These are phyloP conservation scores for Calidris pygmaea DNA, from an alignment of 2,113 vertebrate genomes.

Conservation along the genomic window DNA sequence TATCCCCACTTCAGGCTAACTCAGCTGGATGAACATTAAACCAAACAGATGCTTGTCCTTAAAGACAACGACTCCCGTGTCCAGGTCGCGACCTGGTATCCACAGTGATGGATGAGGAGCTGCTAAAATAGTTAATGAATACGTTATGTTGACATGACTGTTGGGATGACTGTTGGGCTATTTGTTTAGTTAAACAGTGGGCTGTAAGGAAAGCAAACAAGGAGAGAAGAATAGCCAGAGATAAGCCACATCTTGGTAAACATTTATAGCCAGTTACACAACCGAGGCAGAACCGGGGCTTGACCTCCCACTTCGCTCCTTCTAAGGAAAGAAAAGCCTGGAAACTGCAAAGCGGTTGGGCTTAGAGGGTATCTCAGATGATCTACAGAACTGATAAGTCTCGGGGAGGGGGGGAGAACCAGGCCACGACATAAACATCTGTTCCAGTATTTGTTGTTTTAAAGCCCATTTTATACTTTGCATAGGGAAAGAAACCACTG, in stretches of 20 bases:
- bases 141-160: not conserved
- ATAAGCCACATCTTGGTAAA: constrained; percentile 28
- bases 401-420: not conserved
- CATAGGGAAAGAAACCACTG: not conserved
- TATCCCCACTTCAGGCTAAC: not conserved
- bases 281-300: not conserved
- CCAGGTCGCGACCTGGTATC: not conserved
- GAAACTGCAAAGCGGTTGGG: not conserved
- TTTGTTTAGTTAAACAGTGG: constrained; percentile 7
- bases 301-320: not conserved
- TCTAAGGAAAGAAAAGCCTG: not conserved
- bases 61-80: not conserved
- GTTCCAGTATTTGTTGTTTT: not conserved
- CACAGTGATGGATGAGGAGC: constrained; percentile 8
- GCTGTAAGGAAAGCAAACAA: constrained; percentile 32
- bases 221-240: not conserved
- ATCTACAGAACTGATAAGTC: not conserved
- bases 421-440: not conserved
- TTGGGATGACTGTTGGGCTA: not conserved
- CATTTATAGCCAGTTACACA: not conserved
- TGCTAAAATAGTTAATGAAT: constrained; percentile 44
- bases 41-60: not conserved
- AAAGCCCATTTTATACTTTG: not conserved
- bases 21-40: not conserved
- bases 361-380: not conserved